Evolutionary conservation across 1,140 invertebrate species (phyloP).

Genomic region (Contarinia nasturtii): DNA sequence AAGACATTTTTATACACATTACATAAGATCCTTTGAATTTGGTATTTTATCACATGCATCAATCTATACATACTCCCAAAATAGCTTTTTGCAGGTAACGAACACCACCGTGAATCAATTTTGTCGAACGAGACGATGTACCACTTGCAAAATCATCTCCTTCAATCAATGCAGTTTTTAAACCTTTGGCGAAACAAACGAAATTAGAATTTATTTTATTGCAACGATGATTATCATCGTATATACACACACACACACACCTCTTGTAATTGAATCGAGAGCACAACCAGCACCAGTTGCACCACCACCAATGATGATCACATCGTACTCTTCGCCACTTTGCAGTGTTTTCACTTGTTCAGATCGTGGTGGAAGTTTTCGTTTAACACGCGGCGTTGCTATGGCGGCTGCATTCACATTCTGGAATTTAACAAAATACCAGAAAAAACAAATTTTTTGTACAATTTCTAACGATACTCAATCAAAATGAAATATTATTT

Average conservation of each 20-base stretch:
- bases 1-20: no score
- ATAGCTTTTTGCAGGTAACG: constrained; percentile 96
- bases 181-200: constrained; percentile 33
- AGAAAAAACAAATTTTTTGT: background rate
- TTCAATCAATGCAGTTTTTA: constrained; percentile 93
- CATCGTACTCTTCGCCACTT: constrained; percentile 62
- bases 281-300: constrained; percentile 89
- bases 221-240: no score
- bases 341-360: constrained; percentile 68
- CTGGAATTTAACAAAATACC: background rate
- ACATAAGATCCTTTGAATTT: no score
- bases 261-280: constrained; percentile 75
- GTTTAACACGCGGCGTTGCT: constrained; percentile 35
- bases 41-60: background rate
- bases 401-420: constrained; percentile 27
- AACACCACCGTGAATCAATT: constrained; percentile 98
- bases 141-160: constrained; percentile 95
- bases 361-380: constrained; percentile 54
- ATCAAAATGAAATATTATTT: no score
- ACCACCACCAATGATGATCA: constrained; percentile 90
- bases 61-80: constrained; percentile 30
- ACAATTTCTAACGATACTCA: no score
- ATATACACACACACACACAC: constrained; percentile 22
- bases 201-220: constrained; percentile 1
- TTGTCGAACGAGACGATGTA: constrained; percentile 90